phyloP scores from a whole-genome alignment of 2,797 vertebrate genomes.

The Balearica regulorum region DNA sequence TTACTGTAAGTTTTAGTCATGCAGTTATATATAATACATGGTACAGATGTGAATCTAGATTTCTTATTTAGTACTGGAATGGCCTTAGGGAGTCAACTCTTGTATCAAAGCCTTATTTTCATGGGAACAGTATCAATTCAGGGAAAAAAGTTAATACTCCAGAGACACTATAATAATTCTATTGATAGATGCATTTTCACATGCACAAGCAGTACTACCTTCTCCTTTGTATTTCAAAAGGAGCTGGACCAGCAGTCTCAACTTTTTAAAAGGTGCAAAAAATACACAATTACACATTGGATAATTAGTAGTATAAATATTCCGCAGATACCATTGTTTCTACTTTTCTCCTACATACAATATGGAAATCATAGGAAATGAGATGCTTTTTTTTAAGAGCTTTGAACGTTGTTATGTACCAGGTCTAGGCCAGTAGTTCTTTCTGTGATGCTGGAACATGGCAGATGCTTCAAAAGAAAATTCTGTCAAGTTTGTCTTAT shows the following conservation, averaged over 20 bases:
- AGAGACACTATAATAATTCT: neutral
- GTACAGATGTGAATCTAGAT: neutral
- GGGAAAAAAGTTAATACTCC: neutral
- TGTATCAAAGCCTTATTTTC: neutral
- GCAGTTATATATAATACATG: neutral
- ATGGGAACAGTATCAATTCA: neutral
- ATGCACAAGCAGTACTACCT: neutral
- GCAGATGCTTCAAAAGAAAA: neutral
- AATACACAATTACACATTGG: neutral
- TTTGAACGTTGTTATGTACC: neutral
- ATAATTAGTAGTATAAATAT: neutral
- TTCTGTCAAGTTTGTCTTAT: neutral
- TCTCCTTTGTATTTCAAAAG: neutral
- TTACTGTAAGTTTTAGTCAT: neutral
- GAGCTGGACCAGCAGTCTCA: neutral
- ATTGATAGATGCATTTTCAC: neutral
- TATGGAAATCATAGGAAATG: neutral
- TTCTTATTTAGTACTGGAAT: neutral
- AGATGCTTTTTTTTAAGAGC: neutral
- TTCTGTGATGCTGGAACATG: neutral
- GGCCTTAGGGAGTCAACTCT: neutral
- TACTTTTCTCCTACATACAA: neutral
- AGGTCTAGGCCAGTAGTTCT: neutral
- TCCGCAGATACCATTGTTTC: neutral
- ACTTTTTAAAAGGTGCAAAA: neutral